These are phyloP conservation scores for Dioctria linearis DNA, from an alignment of 2,888 invertebrate species.

Conservation along the genomic window DNA sequence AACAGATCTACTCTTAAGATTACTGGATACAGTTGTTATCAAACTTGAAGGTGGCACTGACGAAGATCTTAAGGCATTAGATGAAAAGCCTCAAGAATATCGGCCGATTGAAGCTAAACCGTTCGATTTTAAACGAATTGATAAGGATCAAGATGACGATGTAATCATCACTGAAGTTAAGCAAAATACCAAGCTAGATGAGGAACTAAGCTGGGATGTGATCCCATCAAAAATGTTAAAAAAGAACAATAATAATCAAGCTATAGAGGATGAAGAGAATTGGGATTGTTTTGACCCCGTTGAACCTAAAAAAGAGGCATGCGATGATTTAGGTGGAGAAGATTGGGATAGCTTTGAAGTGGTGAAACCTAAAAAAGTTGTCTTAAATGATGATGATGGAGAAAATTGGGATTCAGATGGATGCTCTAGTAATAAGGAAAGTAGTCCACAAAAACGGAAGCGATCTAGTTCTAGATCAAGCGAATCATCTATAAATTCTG, in stretches of 20 bases:
- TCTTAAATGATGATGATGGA: conserved; percentile 65
- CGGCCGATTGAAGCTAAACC: conserved; percentile 56
- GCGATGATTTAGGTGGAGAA: conserved; percentile 60
- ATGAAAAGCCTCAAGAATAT: conserved; percentile 74
- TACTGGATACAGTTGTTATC: conserved; percentile 97
- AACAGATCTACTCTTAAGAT: conserved; percentile 84
- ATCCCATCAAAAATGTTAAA: conserved; percentile 25
- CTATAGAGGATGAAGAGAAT: conserved; percentile 63
- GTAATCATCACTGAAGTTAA: conserved; percentile 65
- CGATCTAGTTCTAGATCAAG: conserved; percentile 62
- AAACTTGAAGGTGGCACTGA: conserved; percentile 94
- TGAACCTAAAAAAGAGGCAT: conserved; percentile 4
- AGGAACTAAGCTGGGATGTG: conserved; percentile 52
- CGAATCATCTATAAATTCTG: conserved; percentile 64
- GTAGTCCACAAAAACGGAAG: conserved; percentile 57
- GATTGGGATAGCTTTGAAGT: conserved; percentile 47
- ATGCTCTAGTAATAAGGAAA: conserved; percentile 60
- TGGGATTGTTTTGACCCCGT: conserved; percentile 62
- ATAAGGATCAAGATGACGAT: conserved; percentile 64
- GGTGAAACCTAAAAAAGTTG: conserved; percentile 56
- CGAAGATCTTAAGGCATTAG: conserved; percentile 89
- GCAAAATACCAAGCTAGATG: conserved; percentile 44
- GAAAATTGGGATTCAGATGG: conserved; percentile 64
- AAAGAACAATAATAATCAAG: conserved; percentile 35
- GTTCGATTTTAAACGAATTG: conserved; percentile 60